Evolutionary conservation across 2,113 vertebrate genomes (phyloP), one percentile per base, ranked within the genome.

Genomic region (Ia io): DNA sequence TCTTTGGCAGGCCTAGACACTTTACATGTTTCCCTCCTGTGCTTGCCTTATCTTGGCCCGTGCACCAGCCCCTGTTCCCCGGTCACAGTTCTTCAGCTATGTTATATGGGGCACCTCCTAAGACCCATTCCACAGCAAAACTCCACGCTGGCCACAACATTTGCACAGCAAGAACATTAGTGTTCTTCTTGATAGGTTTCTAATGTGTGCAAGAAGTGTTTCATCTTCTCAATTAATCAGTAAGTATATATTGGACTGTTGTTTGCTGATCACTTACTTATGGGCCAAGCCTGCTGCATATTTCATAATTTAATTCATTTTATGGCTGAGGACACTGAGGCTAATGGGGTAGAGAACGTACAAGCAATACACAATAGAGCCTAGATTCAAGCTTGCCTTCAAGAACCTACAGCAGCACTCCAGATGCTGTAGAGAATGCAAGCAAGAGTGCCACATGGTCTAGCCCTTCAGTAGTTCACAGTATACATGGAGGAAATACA

Each of bases 231-330:
- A 63, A 91, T 73, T 73, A 87, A 87, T 65, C 44, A 49, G n/a
- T 51, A 93, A 78, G 59, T 59, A 76, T 51, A 7, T 83, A 28
- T 40, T 79, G 25, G 37, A 22, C 49, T 88, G 6, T 93, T 71
- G 40, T 85, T 93, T 84, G 84, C 44, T 90, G 79, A 80, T 32
- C 40, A 84, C 65, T 71, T 80, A 71, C 32, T 85, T 79, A 47
- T n/a, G 65, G 12, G 65, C 65, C 40, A 74, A 80, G 32, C 47
- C 32, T 84, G 6, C 37, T 85, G 32, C 25, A 44, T 93, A 35
- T 95, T 89, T 85, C 63, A 69, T 47, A 92, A 47, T 91, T 87
- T 85, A 85, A 49, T 79, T 40, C 59, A 88, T 79, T 89, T 69
- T 71, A 67, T 40, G 37, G 87, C 63, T 84, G 37, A 93, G 53